Evolutionary conservation across 2,888 invertebrate genomes (phyloP), one percentile per base, ranked within the genome.

Genomic region (Apocheima hispidaria): DNA sequence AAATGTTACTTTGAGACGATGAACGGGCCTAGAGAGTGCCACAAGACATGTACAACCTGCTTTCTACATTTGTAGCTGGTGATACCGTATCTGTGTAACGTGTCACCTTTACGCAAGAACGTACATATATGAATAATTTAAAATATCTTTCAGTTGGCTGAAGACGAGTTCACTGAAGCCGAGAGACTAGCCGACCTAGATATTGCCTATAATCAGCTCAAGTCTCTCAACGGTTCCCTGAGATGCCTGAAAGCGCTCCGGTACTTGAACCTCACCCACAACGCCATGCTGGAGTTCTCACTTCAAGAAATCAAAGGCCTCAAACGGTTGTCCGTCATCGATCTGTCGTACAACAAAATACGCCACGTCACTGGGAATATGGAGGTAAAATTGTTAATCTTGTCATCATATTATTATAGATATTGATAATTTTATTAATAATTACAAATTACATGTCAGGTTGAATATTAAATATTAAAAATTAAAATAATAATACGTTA

Each of bases 261-360:
- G 66, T 94, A 94, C 68, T 93, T 96, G 41, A 97, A 97, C 86
- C 90, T 97, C 63, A 96, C 96, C 0, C 95, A 95, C 79, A 97
- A 97, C 80, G 92, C 93, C 36, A 92, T 97, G 58, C 93, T 94
- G 0, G 96, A 96, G 75, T 97, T 97, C 87, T 96, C 96, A 0
- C 94, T 97, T 76, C 95, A 96, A 81, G 96, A 97, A 83, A 94
- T 97, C 44, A 95, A 95, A 59, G 97, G 97, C 0, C 84, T 97
- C 60, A 94, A 94, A 68, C 94, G 94, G 66, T 86, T 97, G n/a
- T 94, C 94, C 48, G 93, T 95, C 14, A 94, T 97, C 56, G 97
- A 97, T 86, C 89, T 97, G 21, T 97, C 97, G 2, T 94, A 95
- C 79, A 97, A 97, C 82, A 94, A 93, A 80, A 96, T 97, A 56